Base-by-base conservation (phyloP, 2,888 invertebrate genomes). In the Phoronis australis region DNA sequence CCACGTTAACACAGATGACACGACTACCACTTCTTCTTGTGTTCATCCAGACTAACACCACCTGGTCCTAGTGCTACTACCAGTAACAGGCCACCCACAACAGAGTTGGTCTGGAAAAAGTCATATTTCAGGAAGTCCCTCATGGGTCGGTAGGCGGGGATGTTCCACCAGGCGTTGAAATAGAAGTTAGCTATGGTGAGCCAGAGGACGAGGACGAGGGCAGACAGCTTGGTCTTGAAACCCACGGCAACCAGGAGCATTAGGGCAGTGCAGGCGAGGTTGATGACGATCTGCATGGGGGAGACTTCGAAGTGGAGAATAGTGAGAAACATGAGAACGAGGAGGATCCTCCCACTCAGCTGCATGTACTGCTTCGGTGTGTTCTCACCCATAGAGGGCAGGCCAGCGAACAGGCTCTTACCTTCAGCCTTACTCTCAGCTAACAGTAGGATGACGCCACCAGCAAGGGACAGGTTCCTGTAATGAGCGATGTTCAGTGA, bases 101-200 rank as follows among this genome's bases (percentile, higher is more conserved):
- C 99, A 39, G 97, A 97, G 69, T 97, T 82, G 38, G 99, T 99
- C 90, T 99, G 85, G 52, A 88, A 88, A 83, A 99, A 99, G 80
- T 99, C 99, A 75, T 99, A 99, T 83, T 99, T 99, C 63, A 99
- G 86, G 82, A 99, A 99, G 81, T 99, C 99, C 77, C 99, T 83
- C 64, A 97, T 86, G 47, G 96, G 95, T 71, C 93, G 93, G 78
- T 94, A 90, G 5, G 88, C 84, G 3, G 96, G 94, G 74, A 97
- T 87, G 67, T 84, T 84, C 99, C 99, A 99, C 91, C 94, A 99
- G 59, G 94, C 91, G 78, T 99, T 99, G 79, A 96, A 90, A 79
- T 95, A 97, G 62, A 97, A 83, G 80, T 99, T 99, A 67, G 99
- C 84, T 41, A 86, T 82, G 3, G 87, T 83, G 45, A 99, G 83